A percentile compares a stretch with the other conserved stretches of the same genome.
These are phyloP conservation scores for Latrodectus elegans DNA, from an alignment of 2,888 invertebrate genomes.

Conservation along the genomic window DNA sequence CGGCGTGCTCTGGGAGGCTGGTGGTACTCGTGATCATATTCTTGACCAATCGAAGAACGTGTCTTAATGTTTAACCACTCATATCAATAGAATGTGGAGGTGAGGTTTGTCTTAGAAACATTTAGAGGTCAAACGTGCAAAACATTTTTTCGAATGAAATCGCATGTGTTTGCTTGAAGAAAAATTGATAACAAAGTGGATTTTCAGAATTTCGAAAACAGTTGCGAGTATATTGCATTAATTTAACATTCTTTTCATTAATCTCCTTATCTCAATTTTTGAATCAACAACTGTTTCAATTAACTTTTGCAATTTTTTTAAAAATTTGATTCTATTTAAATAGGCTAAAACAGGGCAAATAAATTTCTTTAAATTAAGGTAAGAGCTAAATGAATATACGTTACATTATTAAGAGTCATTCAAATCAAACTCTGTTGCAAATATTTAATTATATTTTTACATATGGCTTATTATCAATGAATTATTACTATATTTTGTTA, in stretches of 20 bases:
- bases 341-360: no score
- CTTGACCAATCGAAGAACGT: constrained; percentile 22
- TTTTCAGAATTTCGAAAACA: not conserved
- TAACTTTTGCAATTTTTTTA: no score
- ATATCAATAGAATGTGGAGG: constrained; percentile 24
- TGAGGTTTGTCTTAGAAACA: constrained; percentile 8
- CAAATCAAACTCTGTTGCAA: no score
- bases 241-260: not conserved
- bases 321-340: no score
- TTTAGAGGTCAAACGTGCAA: not conserved
- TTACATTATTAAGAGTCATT: no score
- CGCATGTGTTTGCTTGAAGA: not conserved
- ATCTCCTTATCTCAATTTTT: not conserved
- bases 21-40: constrained; percentile 25
- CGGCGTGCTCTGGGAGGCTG: constrained; percentile 19
- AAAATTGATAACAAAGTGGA: not conserved
- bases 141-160: not conserved
- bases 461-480: no score
- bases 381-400: no score
- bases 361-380: no score
- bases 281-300: not conserved
- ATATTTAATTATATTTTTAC: no score
- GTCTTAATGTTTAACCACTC: constrained; percentile 30
- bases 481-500: no score
- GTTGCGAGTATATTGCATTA: not conserved